phyloP scores from a whole-genome alignment of 2,113 vertebrate genomes.

The Calonectris borealis region DNA sequence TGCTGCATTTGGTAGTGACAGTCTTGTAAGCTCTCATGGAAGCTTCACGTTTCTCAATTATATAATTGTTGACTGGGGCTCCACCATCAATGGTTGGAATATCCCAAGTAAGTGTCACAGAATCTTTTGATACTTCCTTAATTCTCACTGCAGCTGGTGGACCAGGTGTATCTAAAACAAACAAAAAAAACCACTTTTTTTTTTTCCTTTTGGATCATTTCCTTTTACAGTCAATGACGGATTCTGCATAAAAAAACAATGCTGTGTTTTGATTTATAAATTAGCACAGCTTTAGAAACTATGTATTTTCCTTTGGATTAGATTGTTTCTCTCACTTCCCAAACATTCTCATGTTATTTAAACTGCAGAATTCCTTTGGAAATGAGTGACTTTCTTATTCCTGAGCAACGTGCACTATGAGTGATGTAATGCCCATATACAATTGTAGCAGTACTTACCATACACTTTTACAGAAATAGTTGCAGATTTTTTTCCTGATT shows the following conservation, averaged over 20 bases:
- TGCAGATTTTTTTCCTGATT: slow-evolving; percentile 94
- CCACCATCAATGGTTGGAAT: slow-evolving; percentile 91
- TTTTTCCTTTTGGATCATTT: neutral
- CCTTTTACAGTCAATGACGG: neutral
- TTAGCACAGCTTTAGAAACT: neutral
- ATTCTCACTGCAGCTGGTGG: slow-evolving; percentile 88
- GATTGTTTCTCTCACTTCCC: neutral
- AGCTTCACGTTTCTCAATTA: slow-evolving; percentile 95
- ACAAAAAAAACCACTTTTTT: neutral
- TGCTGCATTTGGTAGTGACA: slow-evolving; percentile 92
- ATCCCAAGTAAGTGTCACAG: slow-evolving; percentile 92
- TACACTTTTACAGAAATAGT: slow-evolving; percentile 94
- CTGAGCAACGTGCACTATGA: neutral
- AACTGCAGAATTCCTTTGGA: neutral
- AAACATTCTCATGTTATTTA: neutral
- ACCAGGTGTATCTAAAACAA: slow-evolving; percentile 89
- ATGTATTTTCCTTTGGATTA: neutral
- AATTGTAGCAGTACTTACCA: slow-evolving; percentile 77
- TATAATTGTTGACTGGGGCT: slow-evolving; percentile 93
- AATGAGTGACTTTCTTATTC: neutral
- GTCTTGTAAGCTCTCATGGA: slow-evolving; percentile 99
- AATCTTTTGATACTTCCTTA: slow-evolving; percentile 91
- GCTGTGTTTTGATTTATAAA: neutral
- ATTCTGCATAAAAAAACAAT: neutral
- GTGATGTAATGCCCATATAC: neutral